These are phyloP conservation scores for Drosophila kuntzei DNA, from an alignment of 2,888 invertebrate species.

Conservation along the genomic window DNA sequence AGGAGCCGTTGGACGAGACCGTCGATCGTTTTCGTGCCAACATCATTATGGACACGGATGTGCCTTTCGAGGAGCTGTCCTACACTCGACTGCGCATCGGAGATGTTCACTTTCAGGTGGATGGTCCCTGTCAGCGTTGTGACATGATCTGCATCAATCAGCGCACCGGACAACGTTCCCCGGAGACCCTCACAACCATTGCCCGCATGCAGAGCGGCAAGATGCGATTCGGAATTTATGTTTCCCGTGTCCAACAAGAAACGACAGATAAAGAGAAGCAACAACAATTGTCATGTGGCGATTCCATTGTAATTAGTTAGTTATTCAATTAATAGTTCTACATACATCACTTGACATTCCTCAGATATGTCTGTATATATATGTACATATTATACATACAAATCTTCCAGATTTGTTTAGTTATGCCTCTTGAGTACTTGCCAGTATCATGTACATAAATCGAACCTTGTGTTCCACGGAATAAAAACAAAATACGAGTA, in stretches of 20 bases:
- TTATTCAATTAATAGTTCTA: not conserved
- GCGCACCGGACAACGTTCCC: conserved; percentile 91
- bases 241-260: conserved; percentile 83
- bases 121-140: conserved; percentile 94
- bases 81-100: conserved; percentile 90
- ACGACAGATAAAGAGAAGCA: conserved; percentile 8
- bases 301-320: conserved; percentile 27
- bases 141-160: conserved; percentile 99
- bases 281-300: conserved; percentile 54
- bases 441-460: conserved; percentile 4
- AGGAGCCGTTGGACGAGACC: conserved; percentile 87
- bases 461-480: not conserved
- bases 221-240: conserved; percentile 93
- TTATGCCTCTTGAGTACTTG: not conserved
- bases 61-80: conserved; percentile 91
- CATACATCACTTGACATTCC: conserved; percentile 5
- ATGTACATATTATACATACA: not conserved
- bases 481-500: conserved; percentile 6
- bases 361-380: not conserved
- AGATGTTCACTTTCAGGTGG: conserved; percentile 87
- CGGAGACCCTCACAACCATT: conserved; percentile 92
- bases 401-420: not conserved
- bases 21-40: conserved; percentile 96
- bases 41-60: conserved; percentile 90
- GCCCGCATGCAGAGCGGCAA: conserved; percentile 91